These are phyloP conservation scores for Cephus cinctus DNA, from an alignment of 1,140 invertebrate species.

Conservation along the genomic window DNA sequence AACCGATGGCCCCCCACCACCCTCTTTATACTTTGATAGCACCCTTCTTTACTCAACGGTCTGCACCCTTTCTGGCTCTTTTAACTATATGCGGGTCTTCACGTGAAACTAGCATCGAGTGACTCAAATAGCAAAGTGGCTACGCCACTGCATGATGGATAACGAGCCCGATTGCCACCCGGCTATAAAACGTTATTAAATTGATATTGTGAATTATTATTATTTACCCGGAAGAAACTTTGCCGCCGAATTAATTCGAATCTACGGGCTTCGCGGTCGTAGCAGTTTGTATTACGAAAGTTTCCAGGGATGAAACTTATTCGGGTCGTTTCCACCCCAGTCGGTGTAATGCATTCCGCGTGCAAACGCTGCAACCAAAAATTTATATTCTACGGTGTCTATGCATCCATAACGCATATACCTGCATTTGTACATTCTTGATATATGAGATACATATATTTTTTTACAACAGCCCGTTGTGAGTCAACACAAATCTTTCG, in stretches of 20 bases:
- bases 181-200: conserved; percentile 33
- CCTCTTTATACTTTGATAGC: too few species aligned
- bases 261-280: conserved; percentile 21
- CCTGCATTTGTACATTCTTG: too few species aligned
- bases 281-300: conserved; percentile 5
- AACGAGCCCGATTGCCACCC: too few species aligned
- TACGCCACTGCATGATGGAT: too few species aligned
- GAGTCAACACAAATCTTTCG: neutral
- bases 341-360: neutral
- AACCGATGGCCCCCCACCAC: too few species aligned
- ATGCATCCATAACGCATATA: too few species aligned
- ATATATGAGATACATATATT: neutral
- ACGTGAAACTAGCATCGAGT: too few species aligned
- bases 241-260: conserved; percentile 41
- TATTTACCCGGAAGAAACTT: conserved; percentile 32
- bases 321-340: neutral
- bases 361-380: neutral
- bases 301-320: neutral
- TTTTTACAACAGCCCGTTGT: neutral
- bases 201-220: conserved; percentile 40
- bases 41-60: too few species aligned
- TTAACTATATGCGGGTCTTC: too few species aligned
- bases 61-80: too few species aligned
- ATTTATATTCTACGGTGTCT: too few species aligned
- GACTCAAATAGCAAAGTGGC: too few species aligned